Base-by-base conservation (phyloP, 1,140 invertebrate species). In the Drosophila pectinifera region DNA sequence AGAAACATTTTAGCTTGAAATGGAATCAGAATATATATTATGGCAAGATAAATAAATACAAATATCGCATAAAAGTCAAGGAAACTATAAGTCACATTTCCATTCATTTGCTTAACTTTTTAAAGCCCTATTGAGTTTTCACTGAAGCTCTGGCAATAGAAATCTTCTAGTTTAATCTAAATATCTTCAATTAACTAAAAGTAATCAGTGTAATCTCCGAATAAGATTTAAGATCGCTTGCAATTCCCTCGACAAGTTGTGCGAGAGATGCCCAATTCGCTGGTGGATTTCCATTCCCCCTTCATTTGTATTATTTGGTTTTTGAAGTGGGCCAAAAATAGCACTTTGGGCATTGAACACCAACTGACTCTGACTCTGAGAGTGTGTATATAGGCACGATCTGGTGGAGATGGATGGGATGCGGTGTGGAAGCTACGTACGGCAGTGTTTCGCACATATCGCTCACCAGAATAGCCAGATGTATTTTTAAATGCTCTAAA, bases 401-500 rank as follows among this genome's bases (percentile, higher is more conserved):
- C 10, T 70, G 49, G 64, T 68, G 61, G 61, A 68, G 64, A 68
- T 67, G 16, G 48, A 42, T 69, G 36, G 43, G 45, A 70, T 76
- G 38, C 39, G 74, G 18, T 48, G 57, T 49, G 65, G 65, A 59
- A 46, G 31, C 28, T 43, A 26, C 41, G 43, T 36, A 22, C 48
- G 51, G 45, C 49, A 38, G 46, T 84, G 36, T 84, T 72, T 72
- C 65, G 80, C 80, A 79, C 80, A 84, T 45, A 63, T 73, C 51
- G 67, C 62, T 55, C 67, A 67, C 48, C 61, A 77, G 73, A 81
- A 74, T 36, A 74, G 73, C 67, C 51, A 64, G 73, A 74, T 78
- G 67, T 83, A 88, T 85, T 85, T 86, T 86, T 82, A 85, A 85
- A 88, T 72, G 65, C 75, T 83, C 54, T 41, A 58, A 82, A 78